Evolutionary conservation across 2,888 invertebrate species (phyloP), one percentile per base, ranked within the genome.

Genomic region (Ophion costatus): DNA sequence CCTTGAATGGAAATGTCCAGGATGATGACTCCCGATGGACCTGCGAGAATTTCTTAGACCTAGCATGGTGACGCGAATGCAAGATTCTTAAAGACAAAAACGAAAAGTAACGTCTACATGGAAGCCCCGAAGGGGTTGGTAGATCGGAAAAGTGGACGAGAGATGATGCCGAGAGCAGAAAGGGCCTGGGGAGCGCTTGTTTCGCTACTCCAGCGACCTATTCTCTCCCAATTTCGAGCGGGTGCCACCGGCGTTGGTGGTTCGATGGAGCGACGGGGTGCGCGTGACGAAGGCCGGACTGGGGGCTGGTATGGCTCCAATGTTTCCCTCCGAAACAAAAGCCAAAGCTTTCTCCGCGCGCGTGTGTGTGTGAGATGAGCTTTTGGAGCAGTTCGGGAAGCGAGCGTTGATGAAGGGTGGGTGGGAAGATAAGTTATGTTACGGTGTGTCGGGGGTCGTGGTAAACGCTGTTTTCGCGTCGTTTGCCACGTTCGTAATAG

Each of bases 361-460:
- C 9, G 6, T 51, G 57, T 57, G 42, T 11, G 76, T 38, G 64
- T 57, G 17, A 45, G 22, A 63, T 75, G 56, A 56, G 82, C 82
- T 82, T 82, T 82, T 57, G 57, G 82, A 79, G 82, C 71, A 76
- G 82, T 83, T 82, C 29, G 71, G 45, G 69, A 45, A 71, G 57
- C 61, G 80, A 77, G 67, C 77, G 67, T 74, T 69, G 80, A 74
- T 67, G 71, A 83, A 64, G 74, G 63, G 73, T 80, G 76, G 69
- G 75, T 63, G 84, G 80, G 83, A 83, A 86, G 88, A 66, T 89
- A 90, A 89, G 89, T 90, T 89, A 89, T 89, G 88, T 87, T 86
- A 86, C 86, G 78, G 82, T 88, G 88, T 86, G 88, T 86, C 87
- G 75, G 82, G 74, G 81, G 79, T 74, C 83, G 83, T 73, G 86